phyloP scores from a whole-genome alignment of 2,113 vertebrate species.

The Pygathrix nemaeus region DNA sequence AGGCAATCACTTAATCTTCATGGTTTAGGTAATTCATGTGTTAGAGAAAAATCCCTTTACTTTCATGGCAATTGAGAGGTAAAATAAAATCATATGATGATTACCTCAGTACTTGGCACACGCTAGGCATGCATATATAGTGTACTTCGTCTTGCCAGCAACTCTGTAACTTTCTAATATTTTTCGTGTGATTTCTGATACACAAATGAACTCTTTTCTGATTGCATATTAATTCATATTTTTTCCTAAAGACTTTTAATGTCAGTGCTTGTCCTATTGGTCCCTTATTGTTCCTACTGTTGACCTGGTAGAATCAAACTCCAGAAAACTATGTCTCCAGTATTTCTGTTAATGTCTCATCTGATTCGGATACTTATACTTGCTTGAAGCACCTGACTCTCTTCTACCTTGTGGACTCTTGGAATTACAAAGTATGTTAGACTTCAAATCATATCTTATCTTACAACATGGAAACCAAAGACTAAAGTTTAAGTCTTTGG shows the following conservation, averaged over 20 bases:
- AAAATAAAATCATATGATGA: background rate
- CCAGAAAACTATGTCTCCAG: background rate
- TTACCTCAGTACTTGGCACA: background rate
- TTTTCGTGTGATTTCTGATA: background rate
- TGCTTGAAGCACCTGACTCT: background rate
- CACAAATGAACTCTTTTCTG: background rate
- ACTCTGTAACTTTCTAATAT: background rate
- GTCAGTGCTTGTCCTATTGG: background rate
- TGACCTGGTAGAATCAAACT: background rate
- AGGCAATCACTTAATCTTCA: background rate
- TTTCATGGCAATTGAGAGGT: background rate
- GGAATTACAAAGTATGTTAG: background rate
- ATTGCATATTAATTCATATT: background rate
- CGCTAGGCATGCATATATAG: rapidly evolving
- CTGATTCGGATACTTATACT: background rate
- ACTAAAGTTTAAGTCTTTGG: background rate
- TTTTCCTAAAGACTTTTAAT: background rate
- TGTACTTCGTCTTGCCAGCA: background rate
- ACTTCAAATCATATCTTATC: background rate
- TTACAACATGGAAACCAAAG: background rate
- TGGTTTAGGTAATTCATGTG: background rate
- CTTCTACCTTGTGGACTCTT: background rate
- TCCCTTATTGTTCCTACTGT: background rate
- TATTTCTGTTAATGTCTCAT: background rate
- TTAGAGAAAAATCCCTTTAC: background rate